These are phyloP conservation scores for Tribolium castaneum DNA, from an alignment of 1,140 invertebrate genomes.

Conservation along the genomic window DNA sequence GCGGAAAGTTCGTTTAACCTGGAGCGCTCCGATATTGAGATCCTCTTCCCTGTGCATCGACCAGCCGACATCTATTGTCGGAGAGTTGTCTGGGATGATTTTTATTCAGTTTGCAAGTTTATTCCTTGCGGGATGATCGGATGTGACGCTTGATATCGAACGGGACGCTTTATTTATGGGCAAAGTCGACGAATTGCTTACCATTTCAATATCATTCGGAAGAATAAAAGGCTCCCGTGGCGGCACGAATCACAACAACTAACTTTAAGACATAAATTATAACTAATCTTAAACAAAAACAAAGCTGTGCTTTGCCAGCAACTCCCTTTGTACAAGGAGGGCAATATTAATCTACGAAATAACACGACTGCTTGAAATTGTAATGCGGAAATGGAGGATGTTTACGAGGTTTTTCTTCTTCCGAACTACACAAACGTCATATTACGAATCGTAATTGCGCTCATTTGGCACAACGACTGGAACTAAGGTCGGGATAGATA, in stretches of 20 bases:
- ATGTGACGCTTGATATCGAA: conserved; percentile 14
- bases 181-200: neutral
- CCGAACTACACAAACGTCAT: neutral
- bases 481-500: no score
- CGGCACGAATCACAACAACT: conserved; percentile 11
- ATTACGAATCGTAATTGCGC: neutral
- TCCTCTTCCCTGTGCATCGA: neutral
- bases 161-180: neutral
- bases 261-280: conserved; percentile 25
- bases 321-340: neutral
- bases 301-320: conserved; percentile 2
- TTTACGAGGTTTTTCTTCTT: conserved; percentile 8
- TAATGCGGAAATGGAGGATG: neutral
- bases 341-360: conserved; percentile 20
- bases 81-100: conserved; percentile 16
- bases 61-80: conserved; percentile 18
- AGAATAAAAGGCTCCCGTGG: neutral
- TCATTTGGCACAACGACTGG: neutral
- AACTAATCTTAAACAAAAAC: conserved; percentile 35
- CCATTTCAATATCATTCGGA: conserved; percentile 12
- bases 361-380: conserved; percentile 8
- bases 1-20: conserved; percentile 1
- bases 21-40: neutral
- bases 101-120: conserved; percentile 32
- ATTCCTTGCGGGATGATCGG: conserved; percentile 17